These are phyloP conservation scores for Osedax frankpressi DNA, from an alignment of 2,888 invertebrate genomes.

Conservation along the genomic window DNA sequence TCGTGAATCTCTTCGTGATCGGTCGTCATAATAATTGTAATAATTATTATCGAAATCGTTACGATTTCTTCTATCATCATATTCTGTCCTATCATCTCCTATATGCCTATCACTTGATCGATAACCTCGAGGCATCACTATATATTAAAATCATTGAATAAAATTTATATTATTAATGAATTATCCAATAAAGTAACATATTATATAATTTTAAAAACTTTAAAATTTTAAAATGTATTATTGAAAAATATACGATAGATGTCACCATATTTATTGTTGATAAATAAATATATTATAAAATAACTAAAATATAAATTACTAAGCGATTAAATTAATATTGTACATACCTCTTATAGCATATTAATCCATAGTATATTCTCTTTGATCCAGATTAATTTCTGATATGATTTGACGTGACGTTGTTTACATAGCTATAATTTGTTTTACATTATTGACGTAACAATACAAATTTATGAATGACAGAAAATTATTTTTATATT, in stretches of 20 bases:
- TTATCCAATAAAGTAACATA: neutral
- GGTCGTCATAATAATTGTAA: neutral
- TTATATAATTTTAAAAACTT: neutral
- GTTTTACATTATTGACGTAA: too few relatives aligned
- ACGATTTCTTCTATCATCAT: too few relatives aligned
- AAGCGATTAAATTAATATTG: neutral
- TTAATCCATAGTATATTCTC: neutral
- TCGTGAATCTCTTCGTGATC: neutral
- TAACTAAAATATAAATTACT: neutral
- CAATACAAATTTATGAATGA: too few relatives aligned
- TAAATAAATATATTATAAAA: neutral
- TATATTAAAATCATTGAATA: too few relatives aligned
- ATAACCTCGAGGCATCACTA: neutral
- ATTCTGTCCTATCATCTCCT: neutral
- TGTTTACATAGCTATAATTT: too few relatives aligned
- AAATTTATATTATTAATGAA: too few relatives aligned
- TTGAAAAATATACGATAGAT: neutral
- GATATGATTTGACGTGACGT: neutral
- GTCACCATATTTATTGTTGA: neutral
- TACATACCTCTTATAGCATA: neutral
- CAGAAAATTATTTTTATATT: too few relatives aligned
- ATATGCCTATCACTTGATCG: neutral
- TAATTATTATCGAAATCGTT: neutral
- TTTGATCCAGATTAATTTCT: neutral
- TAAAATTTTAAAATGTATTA: neutral